Evolutionary conservation across 2,888 invertebrate genomes (phyloP), one percentile per base, ranked within the genome.

Genomic region (Magallana nippona): DNA sequence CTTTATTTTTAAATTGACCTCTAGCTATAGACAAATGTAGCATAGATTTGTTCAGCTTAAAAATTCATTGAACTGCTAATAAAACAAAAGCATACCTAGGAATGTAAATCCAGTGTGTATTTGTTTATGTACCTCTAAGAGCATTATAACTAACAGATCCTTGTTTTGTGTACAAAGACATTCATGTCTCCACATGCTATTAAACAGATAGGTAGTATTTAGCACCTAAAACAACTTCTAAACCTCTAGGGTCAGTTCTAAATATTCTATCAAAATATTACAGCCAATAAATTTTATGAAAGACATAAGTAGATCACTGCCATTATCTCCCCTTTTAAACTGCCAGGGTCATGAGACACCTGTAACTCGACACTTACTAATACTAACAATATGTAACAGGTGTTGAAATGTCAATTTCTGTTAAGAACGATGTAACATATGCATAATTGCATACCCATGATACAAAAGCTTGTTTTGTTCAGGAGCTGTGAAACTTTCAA

Each of bases 181-280:
- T 44, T 44, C 71, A 71, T 32, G 71, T 71, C 32, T 5, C 10
- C 32, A 27, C 71, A 32, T 27, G 71, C 15, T 11, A 15, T 27
- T 60, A 17, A 22, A 19, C 11, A 22, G 63, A 63, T 63, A 27
- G 8, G 71, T 71, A 15, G 10, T 71, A 32, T 71, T 71, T 27
- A 71, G 13, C 22, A 44, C 44, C 27, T 27, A 15, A 11, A 71
- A 71, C 17, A 71, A 71, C 71, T 32, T 71, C 27, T 3, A 19
- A 71, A 71, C 71, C 71, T 71, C 27, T 3, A 19, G 71, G 71
- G 71, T 22, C 27, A 22, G 32, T 27, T 71, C 32, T 71, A 71
- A 71, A 71, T 71, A 15, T 71, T 71, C 22, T 32, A 71, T 71
- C 27, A 22, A 71, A 71, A 71, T 71, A 71, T 71, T 71, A 71